Base-by-base conservation (phyloP, 1,140 invertebrate genomes). In the Probaryconus sp. region DNA sequence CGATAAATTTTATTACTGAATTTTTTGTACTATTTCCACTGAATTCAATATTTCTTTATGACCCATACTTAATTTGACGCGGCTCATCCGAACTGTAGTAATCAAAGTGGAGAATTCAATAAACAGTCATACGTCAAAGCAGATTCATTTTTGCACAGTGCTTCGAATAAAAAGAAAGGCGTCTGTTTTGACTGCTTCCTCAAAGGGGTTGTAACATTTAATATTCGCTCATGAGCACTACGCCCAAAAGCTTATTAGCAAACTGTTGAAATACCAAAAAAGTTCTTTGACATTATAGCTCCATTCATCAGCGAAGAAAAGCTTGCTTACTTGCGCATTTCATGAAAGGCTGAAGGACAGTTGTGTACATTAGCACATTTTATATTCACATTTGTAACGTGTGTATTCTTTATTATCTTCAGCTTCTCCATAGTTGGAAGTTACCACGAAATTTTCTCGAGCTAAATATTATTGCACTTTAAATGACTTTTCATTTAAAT, bases 251-350 rank as follows among this genome's bases (percentile, higher is more conserved):
- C 50, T 40, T 70, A 63, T 70, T 63, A 63, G 16, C 30, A 48
- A 50, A 51, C 56, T 33, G 56, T 55, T 53, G 48, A 70, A 70
- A 55, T 61, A 55, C 67, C 67, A 28, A 70, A 70, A 70, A 55
- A 63, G 67, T 70, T 63, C 67, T 61, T 70, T 70, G 56, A 63
- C 67, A 61, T 48, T 13, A 30, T 45, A 53, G 56, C 33, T 11
- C 50, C 20, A 70, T 70, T 70, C 33, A 70, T 16, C 2, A 28
- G 18, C 21, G 33, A 70, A 61, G 55, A 50, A 61, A 69, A 70
- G 65, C 55, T 69, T 69, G 53, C 60, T 60, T 42, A 53, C 18
- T 24, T 38, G 14, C 7, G 10, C 30, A 53, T 45, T 61, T 70
- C 43, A 47, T 61, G 40, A 61, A 55, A 61, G 65, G 30, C 11